These are phyloP conservation scores for Syngnathus floridae DNA, from an alignment of 2,113 vertebrate species.

Conservation along the genomic window DNA sequence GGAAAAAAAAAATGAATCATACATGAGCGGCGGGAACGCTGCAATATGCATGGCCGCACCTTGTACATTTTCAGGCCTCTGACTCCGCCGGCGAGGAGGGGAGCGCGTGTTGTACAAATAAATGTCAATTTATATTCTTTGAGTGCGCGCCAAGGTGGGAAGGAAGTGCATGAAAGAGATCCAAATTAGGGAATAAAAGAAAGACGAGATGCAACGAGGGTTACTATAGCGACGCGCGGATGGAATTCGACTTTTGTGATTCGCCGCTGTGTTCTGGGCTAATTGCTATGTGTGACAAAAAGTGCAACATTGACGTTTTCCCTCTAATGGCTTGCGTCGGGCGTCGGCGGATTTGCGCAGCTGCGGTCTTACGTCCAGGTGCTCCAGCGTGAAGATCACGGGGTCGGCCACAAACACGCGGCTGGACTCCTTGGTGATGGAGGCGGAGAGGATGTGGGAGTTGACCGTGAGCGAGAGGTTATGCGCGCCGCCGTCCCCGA, in stretches of 20 bases:
- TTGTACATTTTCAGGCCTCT: conserved; percentile 17
- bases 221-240: conserved; percentile 3
- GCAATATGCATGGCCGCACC: conserved; percentile 26
- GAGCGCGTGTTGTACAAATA: not conserved
- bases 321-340: not conserved
- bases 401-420: conserved; percentile 92
- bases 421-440: conserved; percentile 98
- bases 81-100: not conserved
- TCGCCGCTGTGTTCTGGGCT: not conserved
- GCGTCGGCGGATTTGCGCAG: conserved; percentile 18
- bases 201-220: conserved; percentile 1
- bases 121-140: not conserved
- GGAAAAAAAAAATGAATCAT: conserved; percentile 35
- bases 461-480: conserved; percentile 94
- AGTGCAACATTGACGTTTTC: conserved; percentile 1
- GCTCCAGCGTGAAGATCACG: conserved; percentile 90
- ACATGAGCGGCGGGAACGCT: conserved; percentile 17
- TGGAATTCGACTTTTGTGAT: not conserved
- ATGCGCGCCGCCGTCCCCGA: conserved; percentile 73
- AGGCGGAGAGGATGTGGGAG: conserved; percentile 94
- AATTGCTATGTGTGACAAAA: not conserved
- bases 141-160: not conserved
- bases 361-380: conserved; percentile 85
- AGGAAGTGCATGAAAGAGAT: conserved; percentile 6
- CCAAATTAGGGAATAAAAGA: not conserved